Evolutionary conservation across 2,888 invertebrate genomes (phyloP), one percentile per base, ranked within the genome.

Genomic region (Dasysyrphus albostriatus): DNA sequence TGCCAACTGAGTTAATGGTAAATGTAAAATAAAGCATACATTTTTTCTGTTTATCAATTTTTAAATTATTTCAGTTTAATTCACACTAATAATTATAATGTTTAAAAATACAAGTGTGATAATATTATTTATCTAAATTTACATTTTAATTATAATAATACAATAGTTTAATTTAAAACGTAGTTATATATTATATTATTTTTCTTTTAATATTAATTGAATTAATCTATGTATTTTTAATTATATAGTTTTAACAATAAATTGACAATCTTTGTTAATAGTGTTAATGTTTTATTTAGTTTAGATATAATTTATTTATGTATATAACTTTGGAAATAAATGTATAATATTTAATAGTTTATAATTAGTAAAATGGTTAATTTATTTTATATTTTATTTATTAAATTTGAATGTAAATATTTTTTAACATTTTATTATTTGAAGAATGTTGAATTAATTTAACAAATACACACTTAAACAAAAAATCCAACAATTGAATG

Each of bases 201-300:
- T 24, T 24, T 24, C 24, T 32, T 44, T 42, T 24, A 42, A 39
- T 56, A 19, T 56, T 42, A 39, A 39, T 58, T 32, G 12, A 32
- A 10, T 44, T 47, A 47, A 16, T 47, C 47, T 47, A 29, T 73
- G 44, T 77, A 72, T 65, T 56, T 78, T 32, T 51, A 34, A 47
- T 32, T 56, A 49, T 83, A 83, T 74, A 70, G 49, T 74, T 77
- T 83, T 63, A 83, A 78, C 83, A 78, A 63, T 83, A 78, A 83
- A 83, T 83, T 83, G 83, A 83, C 78, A 82, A 59, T 72, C 70
- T 49, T 39, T 59, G 6, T 73, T 49, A 44, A 47, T 65, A 39
- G 32, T 56, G 1, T 67, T 49, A 2, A 54, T 69, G 4, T 75
- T 70, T 39, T 19, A 29, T 47, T 44, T 56, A 54, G 49, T 5